phyloP scores from a whole-genome alignment of 2,888 invertebrate species.

The Acrocyrtus sp. region DNA sequence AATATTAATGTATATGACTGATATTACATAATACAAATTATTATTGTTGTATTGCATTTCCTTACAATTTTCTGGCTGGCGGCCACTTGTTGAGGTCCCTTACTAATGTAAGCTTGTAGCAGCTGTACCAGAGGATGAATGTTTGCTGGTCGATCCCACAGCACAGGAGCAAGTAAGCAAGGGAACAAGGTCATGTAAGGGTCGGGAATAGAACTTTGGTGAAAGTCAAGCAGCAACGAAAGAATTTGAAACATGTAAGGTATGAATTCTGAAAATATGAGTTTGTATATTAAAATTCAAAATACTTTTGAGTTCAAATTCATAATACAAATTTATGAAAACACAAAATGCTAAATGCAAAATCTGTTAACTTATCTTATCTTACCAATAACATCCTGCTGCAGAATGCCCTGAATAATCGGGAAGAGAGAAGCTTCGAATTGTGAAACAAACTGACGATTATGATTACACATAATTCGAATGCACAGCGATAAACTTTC shows the following conservation, averaged over 20 bases:
- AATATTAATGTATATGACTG: no score
- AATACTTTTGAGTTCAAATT: no score
- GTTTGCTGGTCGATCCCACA: constrained; percentile 96
- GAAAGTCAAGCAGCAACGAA: constrained; percentile 86
- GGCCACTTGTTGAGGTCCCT: constrained; percentile 76
- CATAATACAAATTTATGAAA: no score
- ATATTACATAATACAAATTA: no score
- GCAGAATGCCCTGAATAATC: constrained; percentile 92
- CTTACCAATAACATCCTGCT: constrained; percentile 93
- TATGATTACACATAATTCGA: constrained; percentile 87
- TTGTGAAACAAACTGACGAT: constrained; percentile 80
- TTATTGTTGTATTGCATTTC: no score
- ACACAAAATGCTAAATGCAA: constrained; percentile 61
- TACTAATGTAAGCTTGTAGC: constrained; percentile 84
- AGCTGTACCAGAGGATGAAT: constrained; percentile 93
- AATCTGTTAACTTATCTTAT: constrained; percentile 21
- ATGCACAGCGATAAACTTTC: constrained; percentile 91
- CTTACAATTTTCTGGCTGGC: constrained; percentile 78
- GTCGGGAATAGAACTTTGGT: constrained; percentile 74
- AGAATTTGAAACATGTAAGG: constrained; percentile 99
- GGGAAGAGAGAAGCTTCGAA: constrained; percentile 95
- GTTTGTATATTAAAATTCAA: constrained; percentile 28
- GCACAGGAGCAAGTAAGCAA: constrained; percentile 85
- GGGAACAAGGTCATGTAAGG: constrained; percentile 91
- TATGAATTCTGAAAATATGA: constrained; percentile 81